Base-by-base conservation (phyloP, 2,888 invertebrate species). In the Leptopilina drosophilae region DNA sequence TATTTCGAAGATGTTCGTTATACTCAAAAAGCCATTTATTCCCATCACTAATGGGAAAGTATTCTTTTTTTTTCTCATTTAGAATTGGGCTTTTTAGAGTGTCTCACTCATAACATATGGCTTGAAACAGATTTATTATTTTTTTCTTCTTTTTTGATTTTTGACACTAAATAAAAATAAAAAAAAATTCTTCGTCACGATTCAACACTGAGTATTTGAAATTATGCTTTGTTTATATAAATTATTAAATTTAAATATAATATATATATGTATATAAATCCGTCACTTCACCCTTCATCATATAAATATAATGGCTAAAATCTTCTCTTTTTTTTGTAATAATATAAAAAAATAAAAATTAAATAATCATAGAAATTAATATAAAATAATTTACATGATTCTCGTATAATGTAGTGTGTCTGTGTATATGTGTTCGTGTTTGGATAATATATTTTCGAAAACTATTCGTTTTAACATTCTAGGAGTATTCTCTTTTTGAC, bases 281-380 rank as follows among this genome's bases (percentile, higher is more conserved):
- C 77, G 79, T 76, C 75, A 77, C 79, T 42, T 65, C 15, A 78
- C 78, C 77, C 82, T 76, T 78, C 80, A 78, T 81, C 80, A 79
- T 67, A 83, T 79, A 83, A 80, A 85, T 83, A 85, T 86, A 85
- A 86, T 85, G 83, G 86, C 86, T 87, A 85, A 87, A 83, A 33
- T 33, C 33, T 33, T 85, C 84, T 73, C 66, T 85, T 87, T 87
- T 42, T 42, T 42, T 42, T 8, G 20, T 20, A 42, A 33, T 33
- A 33, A 33, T 33, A 33, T 42, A 42, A 86, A 84, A 89, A 89
- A 89, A 89, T 88, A 89, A 87, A 89, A 90, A 88, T 88, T 88
- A 87, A 89, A 89, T 89, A 88, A 88, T 85, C 85, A 84, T 89
- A 89, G 80, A 88, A 87, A 89, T 88, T 88, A 87, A 88, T 88